Conservation (phyloP, 92 coral and sea anemone genomes). For the Umimayanthus chanpuru region DNA sequence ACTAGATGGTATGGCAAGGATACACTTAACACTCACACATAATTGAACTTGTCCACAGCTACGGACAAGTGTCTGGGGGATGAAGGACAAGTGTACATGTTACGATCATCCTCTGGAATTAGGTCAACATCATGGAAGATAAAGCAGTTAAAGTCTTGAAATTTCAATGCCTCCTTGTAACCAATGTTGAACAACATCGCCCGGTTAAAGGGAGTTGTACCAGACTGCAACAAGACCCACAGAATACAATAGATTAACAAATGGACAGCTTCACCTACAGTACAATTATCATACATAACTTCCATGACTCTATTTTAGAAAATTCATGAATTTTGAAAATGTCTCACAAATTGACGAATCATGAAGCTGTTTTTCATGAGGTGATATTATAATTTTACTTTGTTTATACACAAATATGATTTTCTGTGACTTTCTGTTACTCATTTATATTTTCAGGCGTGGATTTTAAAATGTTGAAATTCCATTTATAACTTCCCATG, state of each 20-base stretch:
- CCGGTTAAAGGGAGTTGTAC: slow-evolving; percentile 86
- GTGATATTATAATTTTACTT: too few species aligned
- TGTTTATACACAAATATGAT: too few species aligned
- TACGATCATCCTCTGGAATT: slow-evolving; percentile 93
- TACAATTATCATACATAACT: too few species aligned
- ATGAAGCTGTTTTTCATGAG: too few species aligned
- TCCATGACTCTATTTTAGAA: too few species aligned
- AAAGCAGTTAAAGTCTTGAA: slow-evolving; percentile 82
- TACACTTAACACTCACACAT: slow-evolving; percentile 55
- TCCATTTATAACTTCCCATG: too few species aligned
- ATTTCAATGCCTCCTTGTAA: slow-evolving; percentile 83
- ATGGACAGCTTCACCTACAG: too few species aligned
- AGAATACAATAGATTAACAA: background rate
- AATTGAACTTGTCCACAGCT: slow-evolving; percentile 87
- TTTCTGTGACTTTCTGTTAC: too few species aligned
- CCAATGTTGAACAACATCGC: slow-evolving; percentile 96
- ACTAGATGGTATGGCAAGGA: background rate
- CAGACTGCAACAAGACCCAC: slow-evolving; percentile 61
- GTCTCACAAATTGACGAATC: too few species aligned
- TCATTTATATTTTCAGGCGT: too few species aligned
- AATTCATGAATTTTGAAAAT: too few species aligned
- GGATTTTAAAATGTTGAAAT: too few species aligned
- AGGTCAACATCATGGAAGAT: slow-evolving; percentile 96
- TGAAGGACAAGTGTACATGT: slow-evolving; percentile 85
- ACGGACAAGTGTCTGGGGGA: slow-evolving; percentile 93